Conservation (phyloP, 1,140 invertebrate genomes). For the Caenorhabditis latens region DNA sequence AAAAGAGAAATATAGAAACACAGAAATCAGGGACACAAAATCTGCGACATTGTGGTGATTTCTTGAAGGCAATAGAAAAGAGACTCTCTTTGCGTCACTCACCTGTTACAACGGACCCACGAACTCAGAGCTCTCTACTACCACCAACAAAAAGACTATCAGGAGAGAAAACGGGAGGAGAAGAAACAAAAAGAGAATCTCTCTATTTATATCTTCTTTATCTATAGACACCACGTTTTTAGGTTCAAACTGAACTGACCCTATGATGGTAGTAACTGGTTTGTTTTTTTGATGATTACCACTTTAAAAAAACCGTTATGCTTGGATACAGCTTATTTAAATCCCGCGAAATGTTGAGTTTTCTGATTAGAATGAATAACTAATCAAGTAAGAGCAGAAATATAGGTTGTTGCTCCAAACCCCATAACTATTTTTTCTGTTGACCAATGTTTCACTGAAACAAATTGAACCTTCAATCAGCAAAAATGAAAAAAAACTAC, state of each 20-base stretch:
- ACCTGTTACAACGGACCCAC: slow-evolving; percentile 50
- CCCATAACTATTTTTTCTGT: too few species aligned
- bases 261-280: neutral
- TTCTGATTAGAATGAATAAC: too few species aligned
- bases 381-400: too few species aligned
- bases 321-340: too few species aligned
- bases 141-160: slow-evolving; percentile 45
- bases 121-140: slow-evolving; percentile 28
- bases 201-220: slow-evolving; percentile 30
- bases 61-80: slow-evolving; percentile 53
- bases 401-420: too few species aligned
- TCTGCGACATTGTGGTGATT: slow-evolving; percentile 47
- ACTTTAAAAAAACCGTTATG: too few species aligned
- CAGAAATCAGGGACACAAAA: slow-evolving; percentile 24
- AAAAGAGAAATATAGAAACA: slow-evolving; percentile 32
- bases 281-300: too few species aligned
- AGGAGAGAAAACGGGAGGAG: neutral
- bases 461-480: too few species aligned
- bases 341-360: too few species aligned
- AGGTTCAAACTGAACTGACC: neutral
- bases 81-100: slow-evolving; percentile 49
- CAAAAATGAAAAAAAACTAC: too few species aligned
- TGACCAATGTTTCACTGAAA: too few species aligned
- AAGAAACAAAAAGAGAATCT: slow-evolving; percentile 4
- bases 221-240: slow-evolving; percentile 13